phyloP scores from a whole-genome alignment of 1,140 invertebrate genomes.

The Wiebesia pumilae region DNA sequence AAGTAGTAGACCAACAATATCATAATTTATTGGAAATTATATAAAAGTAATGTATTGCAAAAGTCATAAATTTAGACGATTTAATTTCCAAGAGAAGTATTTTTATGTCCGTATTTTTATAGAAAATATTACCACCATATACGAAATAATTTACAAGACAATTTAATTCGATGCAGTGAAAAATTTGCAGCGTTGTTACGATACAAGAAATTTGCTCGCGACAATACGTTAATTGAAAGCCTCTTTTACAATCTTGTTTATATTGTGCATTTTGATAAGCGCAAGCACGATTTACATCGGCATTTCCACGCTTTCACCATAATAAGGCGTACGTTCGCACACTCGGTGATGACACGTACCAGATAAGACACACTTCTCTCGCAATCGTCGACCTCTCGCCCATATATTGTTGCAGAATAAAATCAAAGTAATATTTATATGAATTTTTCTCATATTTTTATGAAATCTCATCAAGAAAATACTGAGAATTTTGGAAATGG shows the following conservation, averaged over 20 bases:
- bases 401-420: neutral
- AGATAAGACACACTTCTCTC: conserved; percentile 35
- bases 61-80: too few relatives aligned
- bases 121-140: too few relatives aligned
- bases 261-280: conserved; percentile 48
- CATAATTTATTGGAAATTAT: too few relatives aligned
- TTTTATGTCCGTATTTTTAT: too few relatives aligned
- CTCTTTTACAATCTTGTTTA: conserved; percentile 38
- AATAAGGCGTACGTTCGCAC: neutral
- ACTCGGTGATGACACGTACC: conserved; percentile 35
- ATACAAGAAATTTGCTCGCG: neutral
- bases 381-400: neutral
- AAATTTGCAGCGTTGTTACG: neutral
- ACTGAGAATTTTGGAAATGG: neutral
- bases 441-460: too few relatives aligned
- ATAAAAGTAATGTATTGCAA: too few relatives aligned
- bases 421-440: neutral
- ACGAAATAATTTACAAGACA: neutral
- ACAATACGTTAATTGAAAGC: conserved; percentile 50
- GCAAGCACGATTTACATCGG: conserved; percentile 34
- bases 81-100: too few relatives aligned
- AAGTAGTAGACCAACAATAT: too few relatives aligned
- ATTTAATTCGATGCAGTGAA: neutral
- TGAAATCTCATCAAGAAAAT: neutral
- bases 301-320: conserved; percentile 48